phyloP scores from a whole-genome alignment of 2,888 invertebrate genomes.

The Tachina grossa region DNA sequence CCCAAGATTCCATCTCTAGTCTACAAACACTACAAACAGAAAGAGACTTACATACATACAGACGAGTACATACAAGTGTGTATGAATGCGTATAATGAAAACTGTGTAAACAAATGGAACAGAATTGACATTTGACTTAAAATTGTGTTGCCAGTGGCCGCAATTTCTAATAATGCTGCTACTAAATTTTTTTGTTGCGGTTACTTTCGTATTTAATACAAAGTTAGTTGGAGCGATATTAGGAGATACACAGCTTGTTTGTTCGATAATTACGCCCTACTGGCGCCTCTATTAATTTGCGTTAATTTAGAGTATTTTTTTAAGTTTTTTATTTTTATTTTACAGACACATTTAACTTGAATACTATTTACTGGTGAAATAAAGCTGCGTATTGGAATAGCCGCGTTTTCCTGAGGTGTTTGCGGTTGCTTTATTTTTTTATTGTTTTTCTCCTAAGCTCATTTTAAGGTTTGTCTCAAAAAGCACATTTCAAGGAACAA shows the following conservation, averaged over 20 bases:
- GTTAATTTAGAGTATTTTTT: slow-evolving; percentile 44
- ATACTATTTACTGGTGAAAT: slow-evolving; percentile 13
- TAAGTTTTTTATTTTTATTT: neutral
- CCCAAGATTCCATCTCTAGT: no score
- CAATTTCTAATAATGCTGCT: slow-evolving; percentile 34
- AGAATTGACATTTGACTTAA: slow-evolving; percentile 60
- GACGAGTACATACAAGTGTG: no score
- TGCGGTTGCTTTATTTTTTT: slow-evolving; percentile 45
- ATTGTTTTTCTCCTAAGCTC: slow-evolving; percentile 34
- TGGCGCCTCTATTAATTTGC: slow-evolving; percentile 65
- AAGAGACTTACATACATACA: no score
- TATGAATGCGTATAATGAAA: neutral
- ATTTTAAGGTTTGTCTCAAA: slow-evolving; percentile 52
- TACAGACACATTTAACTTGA: slow-evolving; percentile 17
- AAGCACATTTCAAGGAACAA: slow-evolving; percentile 17
- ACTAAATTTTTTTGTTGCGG: slow-evolving; percentile 3
- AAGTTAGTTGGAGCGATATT: slow-evolving; percentile 44
- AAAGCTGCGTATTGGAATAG: slow-evolving; percentile 32
- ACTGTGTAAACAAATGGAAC: neutral
- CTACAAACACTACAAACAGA: no score
- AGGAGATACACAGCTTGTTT: slow-evolving; percentile 41
- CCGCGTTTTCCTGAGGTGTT: slow-evolving; percentile 43
- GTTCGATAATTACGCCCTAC: slow-evolving; percentile 65
- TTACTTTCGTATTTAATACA: slow-evolving; percentile 1
- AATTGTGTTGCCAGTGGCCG: slow-evolving; percentile 35